phyloP scores from a whole-genome alignment of 23 tunicate genomes.

The Halocynthia aurantium region DNA sequence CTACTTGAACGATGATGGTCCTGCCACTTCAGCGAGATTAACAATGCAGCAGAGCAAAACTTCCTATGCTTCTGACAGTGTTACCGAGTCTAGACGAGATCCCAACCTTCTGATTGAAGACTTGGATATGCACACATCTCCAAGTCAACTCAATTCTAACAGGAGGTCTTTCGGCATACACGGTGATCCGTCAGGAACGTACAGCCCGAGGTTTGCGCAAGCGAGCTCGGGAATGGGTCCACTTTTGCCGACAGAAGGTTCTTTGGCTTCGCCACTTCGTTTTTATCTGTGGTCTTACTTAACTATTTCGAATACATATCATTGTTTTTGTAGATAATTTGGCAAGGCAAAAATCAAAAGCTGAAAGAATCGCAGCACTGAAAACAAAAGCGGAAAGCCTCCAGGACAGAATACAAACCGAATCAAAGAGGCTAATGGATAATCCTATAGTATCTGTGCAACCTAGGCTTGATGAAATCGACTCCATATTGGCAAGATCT shows the following conservation, averaged over 20 bases:
- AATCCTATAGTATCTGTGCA: constrained; percentile 11
- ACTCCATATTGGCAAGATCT: constrained; percentile 1
- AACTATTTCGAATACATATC: neutral
- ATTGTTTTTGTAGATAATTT: constrained; percentile 1
- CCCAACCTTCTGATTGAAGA: neutral
- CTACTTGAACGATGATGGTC: constrained; percentile 32
- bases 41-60: neutral
- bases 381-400: constrained; percentile 59
- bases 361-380: constrained; percentile 59
- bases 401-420: constrained; percentile 52
- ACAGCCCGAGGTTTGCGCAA: no score
- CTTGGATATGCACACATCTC: neutral
- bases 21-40: neutral
- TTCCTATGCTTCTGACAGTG: neutral
- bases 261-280: neutral
- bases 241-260: no score
- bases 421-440: constrained; percentile 32
- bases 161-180: no score
- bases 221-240: no score
- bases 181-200: no score
- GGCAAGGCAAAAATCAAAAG: constrained; percentile 2
- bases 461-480: constrained; percentile 4
- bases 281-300: no score
- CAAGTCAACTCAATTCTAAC: no score
- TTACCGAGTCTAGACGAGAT: neutral